Evolutionary conservation across 2,797 vertebrate genomes (phyloP).

Genomic region (Telmatherina bonti): DNA sequence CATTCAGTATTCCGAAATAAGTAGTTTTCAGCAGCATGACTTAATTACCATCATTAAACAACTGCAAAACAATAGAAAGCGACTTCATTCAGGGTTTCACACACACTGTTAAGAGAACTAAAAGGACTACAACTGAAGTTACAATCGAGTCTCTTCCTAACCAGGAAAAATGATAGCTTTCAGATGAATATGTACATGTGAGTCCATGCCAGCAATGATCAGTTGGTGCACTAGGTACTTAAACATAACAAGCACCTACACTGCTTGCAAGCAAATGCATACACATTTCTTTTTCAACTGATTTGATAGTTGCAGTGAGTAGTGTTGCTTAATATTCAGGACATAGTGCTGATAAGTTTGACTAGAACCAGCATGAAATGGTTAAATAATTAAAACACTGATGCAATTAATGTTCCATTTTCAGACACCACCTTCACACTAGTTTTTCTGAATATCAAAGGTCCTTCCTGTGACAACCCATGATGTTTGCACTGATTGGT

Average conservation of each 20-base stretch:
- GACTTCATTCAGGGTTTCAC: slow-evolving; percentile 9
- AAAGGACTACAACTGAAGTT: not conserved
- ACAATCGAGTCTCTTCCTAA: not conserved
- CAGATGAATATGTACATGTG: slow-evolving; percentile 23
- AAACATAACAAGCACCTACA: slow-evolving; percentile 3
- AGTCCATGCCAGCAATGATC: slow-evolving; percentile 25
- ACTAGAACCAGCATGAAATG: not conserved
- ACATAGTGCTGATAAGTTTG: not conserved
- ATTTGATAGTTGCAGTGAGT: not conserved
- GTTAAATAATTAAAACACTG: not conserved
- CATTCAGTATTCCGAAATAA: slow-evolving; percentile 16
- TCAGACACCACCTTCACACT: not conserved
- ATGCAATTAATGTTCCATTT: not conserved
- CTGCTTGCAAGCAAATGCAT: slow-evolving; percentile 17
- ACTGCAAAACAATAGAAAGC: not conserved
- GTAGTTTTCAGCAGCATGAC: slow-evolving; percentile 1
- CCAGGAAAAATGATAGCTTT: slow-evolving; percentile 20
- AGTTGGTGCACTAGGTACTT: slow-evolving; percentile 22
- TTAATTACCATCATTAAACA: slow-evolving; percentile 8
- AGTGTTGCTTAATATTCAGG: slow-evolving; percentile 4
- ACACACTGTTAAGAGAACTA: slow-evolving; percentile 11
- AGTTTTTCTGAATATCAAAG: not conserved
- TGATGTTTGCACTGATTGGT: not conserved
- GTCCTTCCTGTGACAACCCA: not conserved
- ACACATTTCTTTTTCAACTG: not conserved